Percentiles rank a stretch among this genome's conserved stretches.
Evolutionary conservation across 2,113 vertebrate genomes (phyloP).

Genomic region (Chinchilla lanigera): DNA sequence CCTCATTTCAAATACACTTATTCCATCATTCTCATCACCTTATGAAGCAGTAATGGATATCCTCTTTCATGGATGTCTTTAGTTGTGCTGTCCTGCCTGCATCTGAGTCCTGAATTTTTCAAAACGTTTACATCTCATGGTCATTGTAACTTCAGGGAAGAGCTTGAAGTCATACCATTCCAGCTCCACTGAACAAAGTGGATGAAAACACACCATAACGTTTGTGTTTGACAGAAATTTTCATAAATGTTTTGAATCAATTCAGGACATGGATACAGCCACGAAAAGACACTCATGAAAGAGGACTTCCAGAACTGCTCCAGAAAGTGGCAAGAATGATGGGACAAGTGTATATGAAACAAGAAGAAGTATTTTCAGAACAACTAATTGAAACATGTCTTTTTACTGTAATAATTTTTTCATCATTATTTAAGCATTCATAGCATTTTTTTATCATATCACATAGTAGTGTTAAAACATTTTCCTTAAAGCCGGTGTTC

Average conservation of each 20-base stretch:
- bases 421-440: neutral
- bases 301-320: neutral
- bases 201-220: neutral
- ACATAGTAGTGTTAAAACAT: neutral
- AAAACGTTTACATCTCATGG: neutral
- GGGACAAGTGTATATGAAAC: neutral
- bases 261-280: neutral
- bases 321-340: neutral
- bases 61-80: neutral
- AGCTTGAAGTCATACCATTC: neutral
- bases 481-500: neutral
- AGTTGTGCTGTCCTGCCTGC: neutral
- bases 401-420: neutral
- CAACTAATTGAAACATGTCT: neutral
- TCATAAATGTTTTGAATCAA: neutral
- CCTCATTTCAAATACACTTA: neutral
- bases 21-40: too few species aligned
- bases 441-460: neutral
- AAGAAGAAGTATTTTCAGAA: neutral
- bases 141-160: neutral
- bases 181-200: neutral
- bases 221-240: neutral
- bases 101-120: neutral
- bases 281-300: neutral
- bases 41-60: neutral